Percentiles rank a stretch among this genome's conserved stretches.
Evolutionary conservation across 92 coral and sea anemone genomes (phyloP).

Genomic region (Phenganax stokvisi): DNA sequence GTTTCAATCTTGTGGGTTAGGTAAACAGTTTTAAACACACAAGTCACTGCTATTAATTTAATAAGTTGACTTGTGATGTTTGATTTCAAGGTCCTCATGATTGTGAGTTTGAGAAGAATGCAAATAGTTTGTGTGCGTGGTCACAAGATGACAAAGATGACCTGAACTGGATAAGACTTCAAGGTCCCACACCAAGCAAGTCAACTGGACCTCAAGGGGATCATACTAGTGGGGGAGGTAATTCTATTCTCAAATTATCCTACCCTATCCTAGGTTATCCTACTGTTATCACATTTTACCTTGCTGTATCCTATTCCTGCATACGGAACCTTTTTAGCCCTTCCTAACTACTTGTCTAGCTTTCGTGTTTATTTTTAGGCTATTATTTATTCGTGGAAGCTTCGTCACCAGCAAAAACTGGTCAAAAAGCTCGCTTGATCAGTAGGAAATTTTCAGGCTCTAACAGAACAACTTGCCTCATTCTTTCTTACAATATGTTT

Average conservation of each 20-base stretch:
- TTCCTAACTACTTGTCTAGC: neutral
- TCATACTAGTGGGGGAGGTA: slow-evolving; percentile 83
- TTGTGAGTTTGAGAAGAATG: slow-evolving; percentile 71
- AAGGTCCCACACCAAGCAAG: slow-evolving; percentile 70
- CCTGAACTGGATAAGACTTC: slow-evolving; percentile 52
- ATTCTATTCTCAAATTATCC: neutral
- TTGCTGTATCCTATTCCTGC: neutral
- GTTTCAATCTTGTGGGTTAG: slow-evolving; percentile 66
- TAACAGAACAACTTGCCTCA: slow-evolving; percentile 56
- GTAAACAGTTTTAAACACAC: slow-evolving; percentile 41
- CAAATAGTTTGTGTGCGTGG: slow-evolving; percentile 71
- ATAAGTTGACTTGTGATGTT: neutral
- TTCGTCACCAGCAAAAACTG: slow-evolving; percentile 52
- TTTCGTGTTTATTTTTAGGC: neutral
- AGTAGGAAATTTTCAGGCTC: slow-evolving; percentile 54
- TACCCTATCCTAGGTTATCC: neutral
- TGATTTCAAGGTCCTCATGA: slow-evolving; percentile 62
- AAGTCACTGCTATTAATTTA: neutral
- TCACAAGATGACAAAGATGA: slow-evolving; percentile 50
- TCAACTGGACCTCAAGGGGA: slow-evolving; percentile 80
- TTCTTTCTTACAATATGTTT: slow-evolving; percentile 74
- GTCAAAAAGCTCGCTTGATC: slow-evolving; percentile 56
- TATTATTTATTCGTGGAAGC: slow-evolving; percentile 56
- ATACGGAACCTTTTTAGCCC: neutral
- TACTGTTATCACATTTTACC: neutral